Conservation (phyloP, 2,113 vertebrate genomes). For the Bujurquina vittata region DNA sequence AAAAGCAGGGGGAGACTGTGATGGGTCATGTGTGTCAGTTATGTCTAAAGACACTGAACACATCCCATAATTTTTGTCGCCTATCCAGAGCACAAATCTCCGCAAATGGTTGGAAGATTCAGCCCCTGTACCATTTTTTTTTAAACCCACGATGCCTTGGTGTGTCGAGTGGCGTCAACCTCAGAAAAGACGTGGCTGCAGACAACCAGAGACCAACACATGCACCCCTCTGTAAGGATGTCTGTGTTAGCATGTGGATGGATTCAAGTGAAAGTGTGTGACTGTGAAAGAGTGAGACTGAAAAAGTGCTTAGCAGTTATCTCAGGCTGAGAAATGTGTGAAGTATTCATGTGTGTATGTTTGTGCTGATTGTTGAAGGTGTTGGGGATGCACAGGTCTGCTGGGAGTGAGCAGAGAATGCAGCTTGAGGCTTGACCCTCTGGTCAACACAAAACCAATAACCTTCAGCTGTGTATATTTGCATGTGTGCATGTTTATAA, state of each 20-base stretch:
- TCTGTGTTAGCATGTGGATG: conserved; percentile 32
- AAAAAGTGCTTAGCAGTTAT: conserved; percentile 10
- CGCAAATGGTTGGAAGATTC: conserved; percentile 80
- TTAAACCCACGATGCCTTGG: conserved; percentile 88
- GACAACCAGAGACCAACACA: conserved; percentile 93
- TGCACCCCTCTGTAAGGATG: conserved; percentile 79
- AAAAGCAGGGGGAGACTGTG: conserved; percentile 54
- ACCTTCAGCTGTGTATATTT: conserved; percentile 22
- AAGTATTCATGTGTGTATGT: conserved; percentile 3
- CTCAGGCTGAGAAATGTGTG: not conserved
- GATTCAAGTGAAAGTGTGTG: conserved; percentile 12
- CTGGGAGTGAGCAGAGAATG: conserved; percentile 82
- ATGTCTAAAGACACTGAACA: conserved; percentile 63
- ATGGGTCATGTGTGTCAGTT: conserved; percentile 59
- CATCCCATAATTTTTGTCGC: conserved; percentile 60
- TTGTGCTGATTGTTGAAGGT: conserved; percentile 42
- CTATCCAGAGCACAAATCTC: conserved; percentile 75
- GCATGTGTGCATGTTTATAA: conserved; percentile 2
- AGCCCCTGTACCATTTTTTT: conserved; percentile 14
- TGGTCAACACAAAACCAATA: conserved; percentile 68
- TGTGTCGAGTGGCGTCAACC: conserved; percentile 99
- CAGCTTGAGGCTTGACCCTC: conserved; percentile 77
- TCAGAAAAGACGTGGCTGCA: conserved; percentile 98
- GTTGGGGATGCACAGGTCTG: conserved; percentile 75
- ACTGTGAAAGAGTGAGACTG: not conserved